phyloP scores from a whole-genome alignment of 2,113 vertebrate species.

The Xenopus laevis region DNA sequence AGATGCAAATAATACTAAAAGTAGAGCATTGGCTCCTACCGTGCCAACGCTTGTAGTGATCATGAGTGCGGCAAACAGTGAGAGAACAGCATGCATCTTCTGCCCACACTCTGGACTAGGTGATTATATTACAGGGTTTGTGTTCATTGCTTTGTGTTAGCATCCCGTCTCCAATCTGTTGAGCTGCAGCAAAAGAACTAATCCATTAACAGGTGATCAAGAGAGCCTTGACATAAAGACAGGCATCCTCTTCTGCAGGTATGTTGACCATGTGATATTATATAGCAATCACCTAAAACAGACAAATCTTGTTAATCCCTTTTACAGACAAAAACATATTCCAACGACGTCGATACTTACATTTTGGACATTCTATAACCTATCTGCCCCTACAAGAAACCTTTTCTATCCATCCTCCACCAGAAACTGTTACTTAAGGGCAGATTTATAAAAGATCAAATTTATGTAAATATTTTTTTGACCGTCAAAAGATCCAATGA shows the following conservation, averaged over 20 bases:
- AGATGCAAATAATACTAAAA: constrained; percentile 58
- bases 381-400: too few species aligned
- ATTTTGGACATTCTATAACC: too few species aligned
- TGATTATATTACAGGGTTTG: constrained; percentile 11
- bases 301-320: not conserved
- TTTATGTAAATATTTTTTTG: too few species aligned
- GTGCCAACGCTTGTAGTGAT: constrained; percentile 51
- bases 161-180: constrained; percentile 1
- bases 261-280: not conserved
- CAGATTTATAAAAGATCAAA: too few species aligned
- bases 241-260: not conserved
- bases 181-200: too few species aligned
- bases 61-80: constrained; percentile 54
- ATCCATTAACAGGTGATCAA: not conserved
- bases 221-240: not conserved
- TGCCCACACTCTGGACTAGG: not conserved
- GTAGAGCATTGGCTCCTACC: constrained; percentile 58
- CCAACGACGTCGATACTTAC: too few species aligned
- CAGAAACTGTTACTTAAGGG: too few species aligned
- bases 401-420: too few species aligned
- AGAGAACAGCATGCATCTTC: constrained; percentile 47
- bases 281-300: not conserved
- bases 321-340: too few species aligned
- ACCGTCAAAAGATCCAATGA: too few species aligned
- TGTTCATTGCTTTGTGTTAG: not conserved